Evolutionary conservation across 2,888 invertebrate genomes (phyloP).

Genomic region (Melanostoma mellinum): DNA sequence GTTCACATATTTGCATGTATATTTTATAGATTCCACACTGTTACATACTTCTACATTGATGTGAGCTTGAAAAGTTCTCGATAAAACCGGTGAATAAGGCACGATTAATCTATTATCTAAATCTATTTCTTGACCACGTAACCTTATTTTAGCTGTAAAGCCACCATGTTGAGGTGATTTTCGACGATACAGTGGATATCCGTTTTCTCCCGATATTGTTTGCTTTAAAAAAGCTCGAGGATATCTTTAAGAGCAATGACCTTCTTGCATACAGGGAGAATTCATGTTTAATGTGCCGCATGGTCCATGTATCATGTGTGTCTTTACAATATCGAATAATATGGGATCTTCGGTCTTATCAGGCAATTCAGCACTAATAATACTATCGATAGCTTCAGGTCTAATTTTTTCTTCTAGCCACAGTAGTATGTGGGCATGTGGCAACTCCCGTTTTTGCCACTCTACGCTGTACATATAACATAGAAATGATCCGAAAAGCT

Average conservation of each 20-base stretch:
- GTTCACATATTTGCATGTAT: slow-evolving; percentile 81
- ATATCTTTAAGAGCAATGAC: no score
- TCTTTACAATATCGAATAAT: slow-evolving; percentile 45
- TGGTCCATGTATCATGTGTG: slow-evolving; percentile 68
- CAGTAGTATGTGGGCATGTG: slow-evolving; percentile 76
- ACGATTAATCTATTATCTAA: slow-evolving; percentile 74
- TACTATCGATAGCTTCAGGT: slow-evolving; percentile 76
- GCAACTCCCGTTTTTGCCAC: slow-evolving; percentile 63
- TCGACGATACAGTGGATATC: slow-evolving; percentile 78
- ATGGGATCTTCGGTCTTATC: slow-evolving; percentile 64
- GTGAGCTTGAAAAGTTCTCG: slow-evolving; percentile 77
- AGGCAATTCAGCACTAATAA: slow-evolving; percentile 75
- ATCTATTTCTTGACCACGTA: slow-evolving; percentile 43
- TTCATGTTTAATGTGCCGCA: slow-evolving; percentile 61
- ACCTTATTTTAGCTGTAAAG: slow-evolving; percentile 22
- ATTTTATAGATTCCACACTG: slow-evolving; percentile 80
- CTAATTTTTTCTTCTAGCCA: slow-evolving; percentile 76
- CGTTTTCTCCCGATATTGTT: slow-evolving; percentile 62
- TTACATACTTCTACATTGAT: slow-evolving; percentile 74
- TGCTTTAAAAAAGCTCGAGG: no score
- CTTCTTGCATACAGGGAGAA: slow-evolving; percentile 13
- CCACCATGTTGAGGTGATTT: slow-evolving; percentile 58
- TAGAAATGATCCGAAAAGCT: neutral
- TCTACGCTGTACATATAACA: slow-evolving; percentile 70
- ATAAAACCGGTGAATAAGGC: slow-evolving; percentile 74